phyloP scores from a whole-genome alignment of 2,113 vertebrate genomes.

The Istiophorus platypterus region DNA sequence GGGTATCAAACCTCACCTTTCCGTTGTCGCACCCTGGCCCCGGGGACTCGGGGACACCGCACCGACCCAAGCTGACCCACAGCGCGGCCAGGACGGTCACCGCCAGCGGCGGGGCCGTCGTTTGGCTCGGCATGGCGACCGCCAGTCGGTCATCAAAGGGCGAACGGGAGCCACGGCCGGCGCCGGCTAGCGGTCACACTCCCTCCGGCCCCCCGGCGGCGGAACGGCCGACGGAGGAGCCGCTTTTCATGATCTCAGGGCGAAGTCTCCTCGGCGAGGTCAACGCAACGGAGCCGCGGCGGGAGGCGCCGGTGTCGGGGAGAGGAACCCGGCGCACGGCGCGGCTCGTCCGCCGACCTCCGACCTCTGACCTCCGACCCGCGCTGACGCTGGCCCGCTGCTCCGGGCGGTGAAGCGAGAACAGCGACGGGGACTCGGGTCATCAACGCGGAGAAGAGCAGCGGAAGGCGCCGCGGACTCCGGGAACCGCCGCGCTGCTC shows the following conservation, averaged over 20 bases:
- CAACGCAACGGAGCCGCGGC: conserved; percentile 1
- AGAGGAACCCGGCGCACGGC: background rate
- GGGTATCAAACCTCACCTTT: conserved; percentile 48
- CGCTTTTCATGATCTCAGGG: background rate
- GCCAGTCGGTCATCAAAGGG: conserved; percentile 3
- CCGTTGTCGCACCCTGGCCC: conserved; percentile 67
- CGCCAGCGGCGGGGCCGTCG: conserved; percentile 9
- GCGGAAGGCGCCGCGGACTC: background rate
- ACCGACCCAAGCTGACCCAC: conserved; percentile 48
- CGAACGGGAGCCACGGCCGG: background rate
- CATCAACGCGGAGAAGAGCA: background rate
- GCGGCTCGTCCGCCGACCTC: background rate
- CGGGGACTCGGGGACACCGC: background rate
- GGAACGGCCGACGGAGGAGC: background rate
- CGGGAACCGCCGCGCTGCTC: background rate
- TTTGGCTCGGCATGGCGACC: conserved; percentile 36
- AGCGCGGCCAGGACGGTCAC: conserved; percentile 62
- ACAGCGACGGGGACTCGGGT: fast-evolving
- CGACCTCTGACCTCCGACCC: too few relatives aligned
- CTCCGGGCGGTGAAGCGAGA: too few relatives aligned
- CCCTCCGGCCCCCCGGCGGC: background rate
- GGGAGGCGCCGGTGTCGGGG: background rate
- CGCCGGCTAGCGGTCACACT: conserved; percentile 3
- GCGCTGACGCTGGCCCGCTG: background rate
- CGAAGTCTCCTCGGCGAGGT: background rate